phyloP scores from a whole-genome alignment of 2,113 vertebrate genomes.

The Embiotoca jacksoni region DNA sequence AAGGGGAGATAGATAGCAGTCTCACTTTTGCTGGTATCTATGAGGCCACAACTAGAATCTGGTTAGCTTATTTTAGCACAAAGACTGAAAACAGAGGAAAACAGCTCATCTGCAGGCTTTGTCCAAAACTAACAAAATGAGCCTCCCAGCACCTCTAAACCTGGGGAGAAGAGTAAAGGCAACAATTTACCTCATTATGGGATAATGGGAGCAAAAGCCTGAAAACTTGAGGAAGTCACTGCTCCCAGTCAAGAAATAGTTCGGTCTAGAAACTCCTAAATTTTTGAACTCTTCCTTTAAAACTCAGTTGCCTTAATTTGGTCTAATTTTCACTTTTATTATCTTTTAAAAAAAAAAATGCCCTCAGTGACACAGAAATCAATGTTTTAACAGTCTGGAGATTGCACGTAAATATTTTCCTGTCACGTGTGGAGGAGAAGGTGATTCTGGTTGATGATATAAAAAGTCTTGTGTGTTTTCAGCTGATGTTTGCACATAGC shows the following conservation, averaged over 20 bases:
- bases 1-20: background rate
- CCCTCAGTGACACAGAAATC: background rate
- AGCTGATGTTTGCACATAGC: conserved; percentile 38
- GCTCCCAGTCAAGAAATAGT: background rate
- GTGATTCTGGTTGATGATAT: background rate
- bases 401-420: background rate
- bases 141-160: background rate
- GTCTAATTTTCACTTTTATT: background rate
- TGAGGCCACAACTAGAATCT: background rate
- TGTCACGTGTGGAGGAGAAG: background rate
- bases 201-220: background rate
- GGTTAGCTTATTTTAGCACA: conserved; percentile 2
- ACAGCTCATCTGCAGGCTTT: background rate
- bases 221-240: background rate
- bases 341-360: background rate
- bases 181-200: background rate
- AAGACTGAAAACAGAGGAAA: conserved; percentile 12
- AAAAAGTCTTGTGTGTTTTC: conserved; percentile 18
- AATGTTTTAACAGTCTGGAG: background rate
- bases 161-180: background rate
- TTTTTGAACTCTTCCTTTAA: background rate
- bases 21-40: background rate
- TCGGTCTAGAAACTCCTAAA: too few species aligned
- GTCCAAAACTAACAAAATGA: background rate
- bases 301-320: background rate